phyloP scores from a whole-genome alignment of 2,113 vertebrate genomes.

The Psittacus erithacus region DNA sequence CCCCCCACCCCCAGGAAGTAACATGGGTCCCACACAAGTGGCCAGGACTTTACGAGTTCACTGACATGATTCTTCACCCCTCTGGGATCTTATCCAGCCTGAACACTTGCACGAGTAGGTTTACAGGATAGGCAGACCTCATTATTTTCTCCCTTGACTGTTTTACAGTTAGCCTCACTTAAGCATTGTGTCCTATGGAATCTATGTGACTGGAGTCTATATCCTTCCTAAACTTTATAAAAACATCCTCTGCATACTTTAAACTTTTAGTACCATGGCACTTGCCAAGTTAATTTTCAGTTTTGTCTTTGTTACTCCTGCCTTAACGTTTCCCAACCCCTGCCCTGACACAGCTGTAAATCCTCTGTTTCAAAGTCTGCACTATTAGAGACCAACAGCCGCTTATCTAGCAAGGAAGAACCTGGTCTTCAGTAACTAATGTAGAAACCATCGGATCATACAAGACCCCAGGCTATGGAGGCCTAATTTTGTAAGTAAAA shows the following conservation, averaged over 20 bases:
- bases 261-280: background rate
- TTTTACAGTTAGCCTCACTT: background rate
- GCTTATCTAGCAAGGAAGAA: background rate
- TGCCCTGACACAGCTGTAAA: conserved; percentile 31
- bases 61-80: background rate
- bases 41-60: background rate
- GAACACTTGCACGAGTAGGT: background rate
- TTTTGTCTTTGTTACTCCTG: background rate
- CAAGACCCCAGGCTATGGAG: background rate
- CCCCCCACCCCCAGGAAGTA: background rate
- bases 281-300: conserved; percentile 26
- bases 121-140: background rate
- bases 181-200: background rate
- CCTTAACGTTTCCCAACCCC: conserved; percentile 32
- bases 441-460: background rate
- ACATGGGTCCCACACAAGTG: fast-evolving
- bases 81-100: background rate
- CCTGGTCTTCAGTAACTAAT: background rate
- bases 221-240: conserved; percentile 16
- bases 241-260: background rate
- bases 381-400: background rate
- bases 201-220: background rate
- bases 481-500: background rate
- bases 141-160: background rate
- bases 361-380: background rate